These are phyloP conservation scores for Penaeus vannamei DNA, from an alignment of 1,140 invertebrate genomes.

Conservation along the genomic window DNA sequence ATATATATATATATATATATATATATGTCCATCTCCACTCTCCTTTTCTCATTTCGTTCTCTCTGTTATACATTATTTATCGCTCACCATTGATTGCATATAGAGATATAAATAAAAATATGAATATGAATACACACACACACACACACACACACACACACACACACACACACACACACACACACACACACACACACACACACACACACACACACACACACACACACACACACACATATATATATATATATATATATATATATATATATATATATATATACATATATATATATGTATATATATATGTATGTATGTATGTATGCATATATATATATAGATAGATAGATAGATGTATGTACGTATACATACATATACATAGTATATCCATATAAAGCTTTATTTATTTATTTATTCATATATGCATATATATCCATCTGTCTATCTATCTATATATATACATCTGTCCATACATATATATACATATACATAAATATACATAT, in stretches of 20 bases:
- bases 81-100: too few species aligned
- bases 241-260: not conserved
- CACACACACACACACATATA: not conserved
- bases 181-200: not conserved
- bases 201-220: not conserved
- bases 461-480: not conserved
- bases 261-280: too few species aligned
- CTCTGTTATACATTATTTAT: too few species aligned
- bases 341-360: not conserved
- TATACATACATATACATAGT: slow-evolving; percentile 5
- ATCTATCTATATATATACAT: slow-evolving; percentile 13
- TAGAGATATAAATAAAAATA: too few species aligned
- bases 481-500: not conserved
- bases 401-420: slow-evolving; percentile 7
- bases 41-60: too few species aligned
- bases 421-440: not conserved
- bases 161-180: not conserved
- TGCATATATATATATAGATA: slow-evolving; percentile 3
- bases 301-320: not conserved
- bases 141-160: not conserved
- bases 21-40: too few species aligned
- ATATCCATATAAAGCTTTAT: not conserved
- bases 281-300: not conserved
- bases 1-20: too few species aligned
- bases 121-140: too few species aligned